phyloP scores from a whole-genome alignment of 1,140 invertebrate genomes.

The Tribolium castaneum region DNA sequence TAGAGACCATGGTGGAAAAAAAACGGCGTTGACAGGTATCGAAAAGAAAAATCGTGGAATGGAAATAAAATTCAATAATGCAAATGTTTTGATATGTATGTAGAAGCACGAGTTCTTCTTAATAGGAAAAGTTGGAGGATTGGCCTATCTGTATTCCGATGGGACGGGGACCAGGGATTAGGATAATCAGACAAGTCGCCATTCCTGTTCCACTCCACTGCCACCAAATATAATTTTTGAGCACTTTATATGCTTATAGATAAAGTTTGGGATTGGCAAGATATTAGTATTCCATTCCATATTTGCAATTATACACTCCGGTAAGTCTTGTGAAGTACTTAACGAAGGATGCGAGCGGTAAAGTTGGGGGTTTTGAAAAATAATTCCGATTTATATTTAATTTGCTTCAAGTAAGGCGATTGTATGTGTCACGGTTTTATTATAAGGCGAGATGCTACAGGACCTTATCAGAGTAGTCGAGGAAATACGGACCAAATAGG shows the following conservation, averaged over 20 bases:
- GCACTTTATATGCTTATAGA: constrained; percentile 51
- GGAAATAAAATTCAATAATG: constrained; percentile 51
- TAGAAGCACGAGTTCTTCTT: constrained; percentile 55
- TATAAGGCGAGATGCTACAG: constrained; percentile 12
- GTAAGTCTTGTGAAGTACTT: constrained; percentile 26
- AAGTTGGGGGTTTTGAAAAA: background rate
- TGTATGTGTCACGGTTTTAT: constrained; percentile 15
- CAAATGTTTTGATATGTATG: constrained; percentile 56
- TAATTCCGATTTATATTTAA: constrained; percentile 36
- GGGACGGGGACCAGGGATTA: constrained; percentile 51
- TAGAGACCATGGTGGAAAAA: background rate
- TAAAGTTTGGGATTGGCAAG: constrained; percentile 41
- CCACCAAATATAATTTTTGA: constrained; percentile 50
- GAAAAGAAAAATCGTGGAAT: background rate
- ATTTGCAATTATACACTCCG: constrained; percentile 36
- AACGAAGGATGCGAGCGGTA: background rate
- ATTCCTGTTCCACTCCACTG: constrained; percentile 49
- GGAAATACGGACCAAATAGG: constrained; percentile 44
- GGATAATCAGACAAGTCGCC: constrained; percentile 54
- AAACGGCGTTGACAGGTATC: background rate
- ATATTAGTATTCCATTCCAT: constrained; percentile 38
- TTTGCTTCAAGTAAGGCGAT: constrained; percentile 18
- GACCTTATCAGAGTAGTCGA: constrained; percentile 36
- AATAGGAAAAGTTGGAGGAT: constrained; percentile 54
- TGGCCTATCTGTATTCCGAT: constrained; percentile 54